phyloP scores from a whole-genome alignment of 2,888 invertebrate genomes.

The Caenorhabditis sinica region DNA sequence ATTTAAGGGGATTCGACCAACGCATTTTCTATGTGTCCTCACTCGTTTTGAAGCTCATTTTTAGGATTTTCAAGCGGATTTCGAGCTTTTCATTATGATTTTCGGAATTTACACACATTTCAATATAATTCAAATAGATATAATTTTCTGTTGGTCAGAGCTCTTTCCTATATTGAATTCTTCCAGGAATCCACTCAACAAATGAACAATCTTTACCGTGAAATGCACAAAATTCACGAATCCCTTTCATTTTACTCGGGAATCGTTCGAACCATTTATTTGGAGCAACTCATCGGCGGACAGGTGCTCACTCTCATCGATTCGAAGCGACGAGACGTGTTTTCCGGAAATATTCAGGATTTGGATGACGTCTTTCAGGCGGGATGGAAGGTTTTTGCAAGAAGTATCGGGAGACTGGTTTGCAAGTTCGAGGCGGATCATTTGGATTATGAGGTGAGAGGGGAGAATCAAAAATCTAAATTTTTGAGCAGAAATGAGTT shows the following conservation, averaged over 20 bases:
- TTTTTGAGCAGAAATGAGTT: too few relatives aligned
- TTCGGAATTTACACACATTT: too few relatives aligned
- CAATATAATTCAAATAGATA: too few relatives aligned
- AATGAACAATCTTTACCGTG: conserved; percentile 58
- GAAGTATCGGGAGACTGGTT: conserved; percentile 56
- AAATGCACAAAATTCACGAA: conserved; percentile 62
- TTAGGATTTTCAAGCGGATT: too few relatives aligned
- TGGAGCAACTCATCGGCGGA: conserved; percentile 65
- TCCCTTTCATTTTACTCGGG: conserved; percentile 52
- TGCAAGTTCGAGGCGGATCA: conserved; percentile 62
- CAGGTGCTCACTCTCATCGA: conserved; percentile 62
- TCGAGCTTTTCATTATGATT: too few relatives aligned
- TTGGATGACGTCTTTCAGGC: conserved; percentile 62
- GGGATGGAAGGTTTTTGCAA: conserved; percentile 61
- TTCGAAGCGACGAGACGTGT: conserved; percentile 57
- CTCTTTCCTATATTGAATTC: neutral
- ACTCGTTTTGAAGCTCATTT: too few relatives aligned
- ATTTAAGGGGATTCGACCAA: too few relatives aligned
- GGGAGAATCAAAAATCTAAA: too few relatives aligned
- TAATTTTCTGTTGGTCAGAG: too few relatives aligned
- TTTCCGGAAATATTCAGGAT: conserved; percentile 48
- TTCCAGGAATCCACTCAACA: conserved; percentile 51
- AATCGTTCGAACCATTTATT: conserved; percentile 51
- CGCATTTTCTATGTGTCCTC: too few relatives aligned
- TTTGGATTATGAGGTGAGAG: conserved; percentile 52